phyloP scores from a whole-genome alignment of 2,888 invertebrate species.

The Amaurobius ferox region DNA sequence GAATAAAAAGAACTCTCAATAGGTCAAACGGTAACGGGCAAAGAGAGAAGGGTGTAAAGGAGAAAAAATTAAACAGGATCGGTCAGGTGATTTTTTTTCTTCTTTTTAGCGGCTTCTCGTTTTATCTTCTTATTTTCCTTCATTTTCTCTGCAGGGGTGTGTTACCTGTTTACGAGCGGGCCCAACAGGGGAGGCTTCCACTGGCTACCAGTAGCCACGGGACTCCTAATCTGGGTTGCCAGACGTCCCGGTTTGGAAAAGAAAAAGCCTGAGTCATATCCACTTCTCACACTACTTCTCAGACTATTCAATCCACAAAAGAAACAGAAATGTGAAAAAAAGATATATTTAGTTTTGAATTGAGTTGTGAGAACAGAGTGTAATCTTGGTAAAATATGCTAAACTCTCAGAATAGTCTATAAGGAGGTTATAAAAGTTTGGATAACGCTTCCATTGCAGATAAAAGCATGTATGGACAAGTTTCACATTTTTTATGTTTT shows the following conservation, averaged over 20 bases:
- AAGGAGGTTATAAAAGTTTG: no score
- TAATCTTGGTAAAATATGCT: no score
- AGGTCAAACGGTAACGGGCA: conserved; percentile 52
- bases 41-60: conserved; percentile 10
- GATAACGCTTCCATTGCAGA: no score
- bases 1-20: not conserved
- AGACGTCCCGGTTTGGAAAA: not conserved
- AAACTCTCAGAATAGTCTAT: no score
- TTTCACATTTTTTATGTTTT: no score
- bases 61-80: conserved; percentile 43
- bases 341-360: no score
- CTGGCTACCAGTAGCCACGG: conserved; percentile 46
- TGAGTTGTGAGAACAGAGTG: no score
- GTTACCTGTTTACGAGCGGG: conserved; percentile 60
- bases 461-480: no score
- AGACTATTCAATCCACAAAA: no score
- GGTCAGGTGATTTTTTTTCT: conserved; percentile 43
- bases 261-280: not conserved
- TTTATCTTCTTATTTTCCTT: not conserved
- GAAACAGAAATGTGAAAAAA: no score
- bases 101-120: not conserved
- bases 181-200: conserved; percentile 6
- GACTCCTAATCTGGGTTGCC: conserved; percentile 7
- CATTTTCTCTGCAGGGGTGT: conserved; percentile 45
- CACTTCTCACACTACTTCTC: no score